Conservation (phyloP, 2,113 vertebrate genomes). For the Leucopsar rothschildi region DNA sequence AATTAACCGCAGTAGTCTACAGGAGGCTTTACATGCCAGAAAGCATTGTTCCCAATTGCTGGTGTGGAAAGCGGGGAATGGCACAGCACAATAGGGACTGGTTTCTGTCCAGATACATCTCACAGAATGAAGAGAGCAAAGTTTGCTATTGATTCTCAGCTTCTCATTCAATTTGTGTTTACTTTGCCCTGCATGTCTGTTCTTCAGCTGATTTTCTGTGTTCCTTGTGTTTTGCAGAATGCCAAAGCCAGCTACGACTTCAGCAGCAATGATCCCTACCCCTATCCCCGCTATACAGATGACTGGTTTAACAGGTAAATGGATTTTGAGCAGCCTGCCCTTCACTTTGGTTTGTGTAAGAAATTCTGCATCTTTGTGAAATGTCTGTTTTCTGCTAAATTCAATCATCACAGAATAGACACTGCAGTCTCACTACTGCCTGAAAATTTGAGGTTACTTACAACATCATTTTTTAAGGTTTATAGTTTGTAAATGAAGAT, state of each 20-base stretch:
- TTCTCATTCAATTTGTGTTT: not conserved
- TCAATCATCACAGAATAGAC: not conserved
- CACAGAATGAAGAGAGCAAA: not conserved
- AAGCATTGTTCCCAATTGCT: not conserved
- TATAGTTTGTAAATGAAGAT: not conserved
- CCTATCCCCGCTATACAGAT: conserved; percentile 96
- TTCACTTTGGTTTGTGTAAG: not conserved
- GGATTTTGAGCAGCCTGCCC: not conserved
- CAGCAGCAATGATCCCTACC: conserved; percentile 97
- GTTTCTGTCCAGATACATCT: not conserved
- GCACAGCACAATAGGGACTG: not conserved
- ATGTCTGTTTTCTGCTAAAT: not conserved
- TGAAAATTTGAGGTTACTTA: not conserved
- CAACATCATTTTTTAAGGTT: not conserved
- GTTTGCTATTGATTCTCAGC: not conserved
- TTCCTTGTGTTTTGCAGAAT: conserved; percentile 84
- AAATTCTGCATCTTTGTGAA: not conserved
- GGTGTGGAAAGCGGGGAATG: not conserved
- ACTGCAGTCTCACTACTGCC: not conserved
- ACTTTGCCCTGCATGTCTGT: not conserved
- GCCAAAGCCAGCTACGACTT: conserved; percentile 98
- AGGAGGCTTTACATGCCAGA: not conserved
- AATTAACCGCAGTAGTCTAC: not conserved
- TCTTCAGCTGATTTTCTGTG: not conserved
- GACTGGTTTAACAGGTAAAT: conserved; percentile 99